These are phyloP conservation scores for Anneissia japonica DNA, from an alignment of 35 echinoderm and acorn worm species.

Conservation along the genomic window DNA sequence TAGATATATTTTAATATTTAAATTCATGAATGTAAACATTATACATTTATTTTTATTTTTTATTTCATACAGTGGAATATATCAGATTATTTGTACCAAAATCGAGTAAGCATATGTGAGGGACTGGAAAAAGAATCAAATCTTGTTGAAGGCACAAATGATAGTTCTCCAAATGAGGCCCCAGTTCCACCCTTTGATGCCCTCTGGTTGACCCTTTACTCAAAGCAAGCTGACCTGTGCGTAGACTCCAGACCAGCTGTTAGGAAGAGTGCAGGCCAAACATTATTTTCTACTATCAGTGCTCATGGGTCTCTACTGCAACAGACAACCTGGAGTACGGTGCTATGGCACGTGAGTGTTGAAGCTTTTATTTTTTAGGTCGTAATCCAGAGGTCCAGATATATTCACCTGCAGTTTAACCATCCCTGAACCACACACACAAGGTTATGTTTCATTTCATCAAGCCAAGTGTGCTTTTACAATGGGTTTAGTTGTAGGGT, in stretches of 20 bases:
- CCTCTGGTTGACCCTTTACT: constrained; percentile 85
- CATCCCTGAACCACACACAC: background rate
- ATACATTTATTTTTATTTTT: no score
- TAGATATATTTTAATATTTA: no score
- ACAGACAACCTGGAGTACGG: constrained; percentile 90
- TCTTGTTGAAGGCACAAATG: constrained; percentile 20
- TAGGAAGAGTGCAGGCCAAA: constrained; percentile 91
- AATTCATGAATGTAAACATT: no score
- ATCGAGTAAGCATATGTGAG: constrained; percentile 73
- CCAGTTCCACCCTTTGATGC: constrained; percentile 98
- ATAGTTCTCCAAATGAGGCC: constrained; percentile 36
- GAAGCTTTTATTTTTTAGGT: background rate
- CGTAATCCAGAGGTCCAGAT: background rate
- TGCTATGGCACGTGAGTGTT: constrained; percentile 87
- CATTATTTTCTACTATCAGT: constrained; percentile 97
- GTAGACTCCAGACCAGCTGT: constrained; percentile 96
- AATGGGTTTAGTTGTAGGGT: background rate
- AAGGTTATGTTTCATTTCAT: background rate
- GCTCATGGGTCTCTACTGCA: constrained; percentile 84
- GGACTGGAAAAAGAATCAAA: constrained; percentile 66
- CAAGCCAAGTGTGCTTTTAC: background rate
- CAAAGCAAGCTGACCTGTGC: constrained; percentile 88
- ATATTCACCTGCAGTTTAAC: background rate
- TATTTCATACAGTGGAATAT: constrained; percentile 84
- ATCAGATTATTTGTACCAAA: constrained; percentile 97